Evolutionary conservation across 1,140 invertebrate genomes (phyloP).

Genomic region (Antheraea mylitta): DNA sequence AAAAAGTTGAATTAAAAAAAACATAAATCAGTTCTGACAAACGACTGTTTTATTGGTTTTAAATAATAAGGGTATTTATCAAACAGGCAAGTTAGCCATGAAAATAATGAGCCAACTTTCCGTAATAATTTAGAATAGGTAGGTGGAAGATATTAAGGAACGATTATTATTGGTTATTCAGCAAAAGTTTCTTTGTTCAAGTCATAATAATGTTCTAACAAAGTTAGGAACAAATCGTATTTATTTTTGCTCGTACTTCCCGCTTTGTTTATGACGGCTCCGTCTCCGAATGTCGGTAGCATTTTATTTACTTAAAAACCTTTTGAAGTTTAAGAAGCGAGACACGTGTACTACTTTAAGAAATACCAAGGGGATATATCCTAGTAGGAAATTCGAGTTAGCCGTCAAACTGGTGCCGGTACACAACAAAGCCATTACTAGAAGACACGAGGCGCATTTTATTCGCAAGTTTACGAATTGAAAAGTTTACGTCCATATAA

Average conservation of each 20-base stretch:
- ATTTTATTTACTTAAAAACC: constrained; percentile 12
- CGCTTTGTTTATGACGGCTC: not conserved
- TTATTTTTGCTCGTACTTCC: constrained; percentile 16
- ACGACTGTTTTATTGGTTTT: constrained; percentile 13
- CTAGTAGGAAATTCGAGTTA: constrained; percentile 37
- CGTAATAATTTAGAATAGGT: constrained; percentile 28
- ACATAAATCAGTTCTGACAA: constrained; percentile 9
- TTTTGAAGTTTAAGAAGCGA: constrained; percentile 20
- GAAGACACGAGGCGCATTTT: constrained; percentile 41
- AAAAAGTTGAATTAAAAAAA: not conserved
- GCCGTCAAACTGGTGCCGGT: constrained; percentile 42
- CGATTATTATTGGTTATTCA: constrained; percentile 39
- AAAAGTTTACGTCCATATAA: constrained; percentile 30
- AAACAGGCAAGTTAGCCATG: constrained; percentile 18
- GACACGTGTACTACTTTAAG: constrained; percentile 36
- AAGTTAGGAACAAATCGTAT: constrained; percentile 27
- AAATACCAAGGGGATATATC: constrained; percentile 39
- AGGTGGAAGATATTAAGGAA: constrained; percentile 33
- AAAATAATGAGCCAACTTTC: constrained; percentile 36
- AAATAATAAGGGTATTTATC: constrained; percentile 21
- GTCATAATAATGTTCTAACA: constrained; percentile 25
- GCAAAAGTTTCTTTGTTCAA: constrained; percentile 35
- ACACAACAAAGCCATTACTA: constrained; percentile 60
- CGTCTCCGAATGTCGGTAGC: not conserved
- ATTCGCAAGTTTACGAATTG: constrained; percentile 51